These are phyloP conservation scores for Pyrgilauda ruficollis DNA, from an alignment of 2,113 vertebrate species.

Conservation along the genomic window DNA sequence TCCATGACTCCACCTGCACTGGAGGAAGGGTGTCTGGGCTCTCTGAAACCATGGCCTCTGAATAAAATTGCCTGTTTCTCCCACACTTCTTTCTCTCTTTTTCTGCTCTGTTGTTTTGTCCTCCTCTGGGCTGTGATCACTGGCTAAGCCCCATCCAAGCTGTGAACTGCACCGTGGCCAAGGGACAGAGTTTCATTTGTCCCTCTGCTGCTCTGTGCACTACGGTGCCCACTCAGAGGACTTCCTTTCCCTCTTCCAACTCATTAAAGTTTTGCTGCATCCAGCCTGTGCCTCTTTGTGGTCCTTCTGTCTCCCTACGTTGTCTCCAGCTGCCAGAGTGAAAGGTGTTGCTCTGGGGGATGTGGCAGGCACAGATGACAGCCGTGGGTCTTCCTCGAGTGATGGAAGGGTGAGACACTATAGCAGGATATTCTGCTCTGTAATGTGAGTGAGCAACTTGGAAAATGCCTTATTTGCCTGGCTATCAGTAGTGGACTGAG, in stretches of 20 bases:
- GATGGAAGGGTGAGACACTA: neutral
- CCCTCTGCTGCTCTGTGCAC: neutral
- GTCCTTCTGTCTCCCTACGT: accelerated
- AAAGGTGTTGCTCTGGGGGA: neutral
- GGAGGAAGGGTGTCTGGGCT: accelerated
- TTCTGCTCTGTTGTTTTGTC: neutral
- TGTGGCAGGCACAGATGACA: neutral
- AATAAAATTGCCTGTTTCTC: neutral
- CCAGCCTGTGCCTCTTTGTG: neutral
- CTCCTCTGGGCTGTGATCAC: neutral
- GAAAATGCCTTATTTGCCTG: neutral
- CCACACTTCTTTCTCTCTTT: neutral
- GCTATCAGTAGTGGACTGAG: neutral
- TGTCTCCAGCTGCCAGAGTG: neutral
- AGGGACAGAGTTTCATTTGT: neutral
- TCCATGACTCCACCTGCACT: neutral
- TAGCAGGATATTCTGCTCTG: neutral
- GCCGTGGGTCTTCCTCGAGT: accelerated
- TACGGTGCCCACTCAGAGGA: accelerated
- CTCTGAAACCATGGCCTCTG: neutral
- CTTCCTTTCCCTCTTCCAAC: neutral
- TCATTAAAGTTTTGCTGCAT: constrained; percentile 21
- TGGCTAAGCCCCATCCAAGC: neutral
- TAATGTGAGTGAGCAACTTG: neutral
- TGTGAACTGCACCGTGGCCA: neutral